A percentile compares a stretch with the other conserved stretches of the same genome.
Conservation (phyloP, 2,113 vertebrate genomes). For the Vombatus ursinus region DNA sequence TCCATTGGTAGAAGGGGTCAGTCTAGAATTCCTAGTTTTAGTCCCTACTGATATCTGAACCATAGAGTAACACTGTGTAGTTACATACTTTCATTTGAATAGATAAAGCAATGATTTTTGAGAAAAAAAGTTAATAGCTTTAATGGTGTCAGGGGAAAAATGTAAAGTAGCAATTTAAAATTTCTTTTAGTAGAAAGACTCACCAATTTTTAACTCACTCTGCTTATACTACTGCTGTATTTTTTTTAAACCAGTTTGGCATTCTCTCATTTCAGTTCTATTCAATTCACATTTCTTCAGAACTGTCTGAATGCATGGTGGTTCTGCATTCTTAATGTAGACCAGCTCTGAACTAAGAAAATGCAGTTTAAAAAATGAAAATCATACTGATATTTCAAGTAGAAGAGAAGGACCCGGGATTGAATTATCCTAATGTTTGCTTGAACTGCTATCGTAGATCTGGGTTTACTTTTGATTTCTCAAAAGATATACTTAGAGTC, state of each 20-base stretch:
- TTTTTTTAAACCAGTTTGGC: background rate
- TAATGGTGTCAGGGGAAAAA: background rate
- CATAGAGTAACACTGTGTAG: background rate
- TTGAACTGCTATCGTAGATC: background rate
- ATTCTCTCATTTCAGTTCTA: background rate
- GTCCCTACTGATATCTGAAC: background rate
- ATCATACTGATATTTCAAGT: background rate
- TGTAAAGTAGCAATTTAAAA: background rate
- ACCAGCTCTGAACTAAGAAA: background rate
- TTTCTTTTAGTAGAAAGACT: background rate
- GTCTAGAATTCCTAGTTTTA: background rate
- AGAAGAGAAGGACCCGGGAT: background rate
- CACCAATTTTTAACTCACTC: background rate
- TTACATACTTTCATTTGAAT: background rate
- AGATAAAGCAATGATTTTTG: background rate
- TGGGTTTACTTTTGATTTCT: background rate
- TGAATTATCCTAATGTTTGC: background rate
- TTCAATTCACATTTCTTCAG: background rate
- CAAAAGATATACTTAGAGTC: background rate
- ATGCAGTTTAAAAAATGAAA: background rate
- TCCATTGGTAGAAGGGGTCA: background rate
- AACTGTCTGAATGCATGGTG: background rate
- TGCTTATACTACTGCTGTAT: background rate
- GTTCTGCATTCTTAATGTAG: background rate
- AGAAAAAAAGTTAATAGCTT: background rate